These are phyloP conservation scores for Orbicella faveolata DNA, from an alignment of 64 coral and sea anemone genomes.

Conservation along the genomic window DNA sequence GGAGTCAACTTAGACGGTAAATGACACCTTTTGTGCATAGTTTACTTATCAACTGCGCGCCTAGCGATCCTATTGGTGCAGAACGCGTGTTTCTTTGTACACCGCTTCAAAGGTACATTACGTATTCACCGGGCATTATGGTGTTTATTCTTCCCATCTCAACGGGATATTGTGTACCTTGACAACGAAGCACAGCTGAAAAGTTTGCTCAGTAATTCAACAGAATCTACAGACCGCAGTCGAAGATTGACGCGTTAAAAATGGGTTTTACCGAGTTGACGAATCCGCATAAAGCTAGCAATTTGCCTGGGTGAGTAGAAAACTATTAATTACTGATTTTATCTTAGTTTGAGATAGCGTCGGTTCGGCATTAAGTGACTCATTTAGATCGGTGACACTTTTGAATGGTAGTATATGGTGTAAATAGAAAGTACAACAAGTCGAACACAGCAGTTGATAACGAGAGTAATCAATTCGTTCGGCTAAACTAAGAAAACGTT, in stretches of 20 bases:
- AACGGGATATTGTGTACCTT: slow-evolving; percentile 85
- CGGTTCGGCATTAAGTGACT: not conserved
- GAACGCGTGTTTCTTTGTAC: slow-evolving; percentile 25
- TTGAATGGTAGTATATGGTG: slow-evolving; percentile 7
- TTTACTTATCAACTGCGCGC: slow-evolving; percentile 8
- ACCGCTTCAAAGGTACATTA: slow-evolving; percentile 27
- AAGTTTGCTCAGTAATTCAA: slow-evolving; percentile 23
- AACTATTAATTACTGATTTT: not conserved
- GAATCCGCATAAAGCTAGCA: slow-evolving; percentile 77
- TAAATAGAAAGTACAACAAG: not conserved
- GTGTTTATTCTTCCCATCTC: slow-evolving; percentile 37
- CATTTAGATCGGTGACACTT: not conserved
- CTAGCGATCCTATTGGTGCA: slow-evolving; percentile 12
- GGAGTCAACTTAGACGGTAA: slow-evolving; percentile 13
- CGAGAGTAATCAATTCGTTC: not conserved
- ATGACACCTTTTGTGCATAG: slow-evolving; percentile 51
- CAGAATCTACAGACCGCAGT: not conserved
- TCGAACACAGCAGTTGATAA: not conserved
- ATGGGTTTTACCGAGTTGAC: slow-evolving; percentile 94
- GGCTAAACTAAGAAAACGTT: not conserved
- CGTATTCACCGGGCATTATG: slow-evolving; percentile 7
- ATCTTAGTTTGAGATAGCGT: not conserved
- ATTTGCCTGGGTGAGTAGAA: slow-evolving; percentile 74
- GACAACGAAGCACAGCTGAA: slow-evolving; percentile 54
- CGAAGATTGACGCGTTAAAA: slow-evolving; percentile 1